Percentiles rank a stretch among this genome's conserved stretches.
phyloP scores from a whole-genome alignment of 2,888 invertebrate genomes.

The Cremastinae sp. region DNA sequence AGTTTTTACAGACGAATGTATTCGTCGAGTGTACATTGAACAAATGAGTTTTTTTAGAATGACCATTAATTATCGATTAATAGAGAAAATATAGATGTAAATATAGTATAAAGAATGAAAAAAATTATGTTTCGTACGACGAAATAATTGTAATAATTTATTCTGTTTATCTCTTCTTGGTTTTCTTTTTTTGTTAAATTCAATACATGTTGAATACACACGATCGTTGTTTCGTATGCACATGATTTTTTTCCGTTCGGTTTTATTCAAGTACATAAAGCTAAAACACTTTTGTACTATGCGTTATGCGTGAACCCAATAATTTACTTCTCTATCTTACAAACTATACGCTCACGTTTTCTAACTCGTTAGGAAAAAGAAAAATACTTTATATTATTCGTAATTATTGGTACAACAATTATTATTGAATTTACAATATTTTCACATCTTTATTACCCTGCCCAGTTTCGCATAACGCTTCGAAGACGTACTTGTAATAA shows the following conservation, averaged over 20 bases:
- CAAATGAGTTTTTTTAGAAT: conserved; percentile 11
- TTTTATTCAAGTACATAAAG: conserved; percentile 71
- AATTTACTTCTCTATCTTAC: conserved; percentile 73
- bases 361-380: conserved; percentile 49
- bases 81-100: conserved; percentile 16
- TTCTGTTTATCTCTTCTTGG: conserved; percentile 6
- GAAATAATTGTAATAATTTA: conserved; percentile 67
- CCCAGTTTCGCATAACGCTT: conserved; percentile 64
- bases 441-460: conserved; percentile 72
- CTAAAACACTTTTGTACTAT: conserved; percentile 78
- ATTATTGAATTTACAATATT: conserved; percentile 75
- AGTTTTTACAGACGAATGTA: conserved; percentile 13
- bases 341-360: conserved; percentile 57
- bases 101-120: conserved; percentile 20
- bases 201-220: conserved; percentile 68
- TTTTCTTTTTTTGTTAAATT: conserved; percentile 64
- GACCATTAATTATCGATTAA: not conserved
- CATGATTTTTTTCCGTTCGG: conserved; percentile 37
- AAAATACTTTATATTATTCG: conserved; percentile 58
- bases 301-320: conserved; percentile 73
- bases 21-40: conserved; percentile 37
- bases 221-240: conserved; percentile 42
- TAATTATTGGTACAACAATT: conserved; percentile 54
- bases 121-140: conserved; percentile 32
- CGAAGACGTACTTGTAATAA: conserved; percentile 19